Evolutionary conservation across 2,888 invertebrate species (phyloP).

Genomic region (Machimus rusticus): DNA sequence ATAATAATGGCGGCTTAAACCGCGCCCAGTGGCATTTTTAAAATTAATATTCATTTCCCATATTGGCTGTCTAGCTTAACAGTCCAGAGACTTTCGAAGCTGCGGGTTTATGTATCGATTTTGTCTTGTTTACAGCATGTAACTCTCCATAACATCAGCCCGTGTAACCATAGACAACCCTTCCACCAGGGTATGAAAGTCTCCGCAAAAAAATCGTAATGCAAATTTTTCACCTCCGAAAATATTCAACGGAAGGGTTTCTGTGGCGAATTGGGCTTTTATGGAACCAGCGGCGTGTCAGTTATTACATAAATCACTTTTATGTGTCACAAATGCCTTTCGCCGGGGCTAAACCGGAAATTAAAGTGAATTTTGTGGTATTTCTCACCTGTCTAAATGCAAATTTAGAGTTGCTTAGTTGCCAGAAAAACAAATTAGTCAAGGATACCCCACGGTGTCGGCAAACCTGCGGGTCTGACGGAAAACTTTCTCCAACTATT

Average conservation of each 20-base stretch:
- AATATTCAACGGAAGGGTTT: slow-evolving; percentile 18
- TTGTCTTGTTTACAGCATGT: slow-evolving; percentile 26
- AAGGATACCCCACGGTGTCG: slow-evolving; percentile 2
- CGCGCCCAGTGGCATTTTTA: neutral
- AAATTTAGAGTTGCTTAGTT: slow-evolving; percentile 40
- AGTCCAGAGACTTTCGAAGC: neutral
- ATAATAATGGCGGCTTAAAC: neutral
- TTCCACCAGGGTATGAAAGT: neutral
- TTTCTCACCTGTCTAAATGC: slow-evolving; percentile 42
- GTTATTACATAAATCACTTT: slow-evolving; percentile 43
- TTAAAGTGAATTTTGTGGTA: slow-evolving; percentile 42
- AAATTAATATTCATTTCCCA: neutral
- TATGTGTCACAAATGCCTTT: slow-evolving; percentile 40
- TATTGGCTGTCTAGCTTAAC: neutral
- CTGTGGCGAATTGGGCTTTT: slow-evolving; percentile 14
- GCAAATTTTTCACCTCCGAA: slow-evolving; percentile 34
- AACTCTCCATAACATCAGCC: neutral
- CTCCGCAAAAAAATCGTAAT: slow-evolving; percentile 12
- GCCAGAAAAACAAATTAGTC: slow-evolving; percentile 1
- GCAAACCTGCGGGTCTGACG: neutral
- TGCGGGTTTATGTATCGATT: slow-evolving; percentile 10
- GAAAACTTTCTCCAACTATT: neutral
- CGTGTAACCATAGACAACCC: neutral
- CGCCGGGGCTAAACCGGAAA: slow-evolving; percentile 38
- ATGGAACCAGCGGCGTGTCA: slow-evolving; percentile 15